Evolutionary conservation across 2,888 invertebrate genomes (phyloP).

Genomic region (Drosophila nr. medialis): DNA sequence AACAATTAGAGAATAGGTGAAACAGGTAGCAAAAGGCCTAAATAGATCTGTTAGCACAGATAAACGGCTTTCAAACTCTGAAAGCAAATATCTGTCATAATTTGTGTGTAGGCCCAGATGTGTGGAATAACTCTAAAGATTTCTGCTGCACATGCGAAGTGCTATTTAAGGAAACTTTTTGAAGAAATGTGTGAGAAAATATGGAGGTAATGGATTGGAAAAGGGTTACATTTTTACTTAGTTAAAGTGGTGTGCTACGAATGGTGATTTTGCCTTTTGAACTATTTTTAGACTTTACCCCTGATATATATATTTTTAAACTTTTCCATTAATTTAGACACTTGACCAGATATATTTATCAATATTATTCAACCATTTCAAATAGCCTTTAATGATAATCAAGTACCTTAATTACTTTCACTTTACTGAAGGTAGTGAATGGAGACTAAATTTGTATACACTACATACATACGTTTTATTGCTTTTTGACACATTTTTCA

Average conservation of each 20-base stretch:
- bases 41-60: conserved; percentile 57
- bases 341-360: not conserved
- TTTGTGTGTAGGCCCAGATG: conserved; percentile 47
- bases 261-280: not conserved
- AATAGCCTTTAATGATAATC: conserved; percentile 38
- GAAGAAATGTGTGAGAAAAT: conserved; percentile 31
- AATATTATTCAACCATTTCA: not conserved
- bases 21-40: conserved; percentile 55
- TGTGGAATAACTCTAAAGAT: conserved; percentile 15
- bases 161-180: conserved; percentile 5
- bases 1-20: conserved; percentile 56
- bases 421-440: conserved; percentile 25
- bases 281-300: not conserved
- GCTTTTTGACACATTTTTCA: conserved; percentile 33
- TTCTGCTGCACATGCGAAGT: conserved; percentile 17
- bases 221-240: not conserved
- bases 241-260: not conserved
- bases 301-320: not conserved
- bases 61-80: conserved; percentile 54
- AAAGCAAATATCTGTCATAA: conserved; percentile 65
- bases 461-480: conserved; percentile 8
- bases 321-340: not conserved
- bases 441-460: conserved; percentile 13
- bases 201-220: not conserved
- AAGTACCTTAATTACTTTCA: conserved; percentile 12